These are phyloP conservation scores for Saturnia japonica DNA, from an alignment of 2,888 invertebrate genomes.

Conservation along the genomic window DNA sequence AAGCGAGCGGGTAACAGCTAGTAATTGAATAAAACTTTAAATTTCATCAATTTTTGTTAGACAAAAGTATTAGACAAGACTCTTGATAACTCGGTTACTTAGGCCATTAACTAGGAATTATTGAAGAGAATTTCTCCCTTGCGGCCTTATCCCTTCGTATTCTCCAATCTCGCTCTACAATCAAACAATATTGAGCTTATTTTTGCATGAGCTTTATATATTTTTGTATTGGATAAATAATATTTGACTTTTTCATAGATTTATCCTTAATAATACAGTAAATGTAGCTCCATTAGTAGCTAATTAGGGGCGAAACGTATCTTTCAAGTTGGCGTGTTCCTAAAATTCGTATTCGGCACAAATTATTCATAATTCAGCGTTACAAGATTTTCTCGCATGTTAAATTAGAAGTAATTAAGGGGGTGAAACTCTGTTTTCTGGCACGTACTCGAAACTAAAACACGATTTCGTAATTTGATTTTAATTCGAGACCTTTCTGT, in stretches of 20 bases:
- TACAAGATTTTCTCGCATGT: constrained; percentile 15
- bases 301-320: constrained; percentile 42
- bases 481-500: constrained; percentile 7
- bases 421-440: constrained; percentile 12
- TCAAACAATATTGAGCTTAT: constrained; percentile 23
- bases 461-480: constrained; percentile 12
- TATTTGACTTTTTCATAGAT: constrained; percentile 53
- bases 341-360: constrained; percentile 11
- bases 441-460: constrained; percentile 10
- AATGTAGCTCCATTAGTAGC: constrained; percentile 54
- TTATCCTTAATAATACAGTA: constrained; percentile 44
- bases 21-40: not conserved
- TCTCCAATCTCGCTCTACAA: not conserved
- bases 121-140: not conserved
- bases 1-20: not conserved
- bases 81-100: constrained; percentile 6
- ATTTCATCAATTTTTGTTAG: constrained; percentile 4
- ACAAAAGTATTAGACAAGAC: constrained; percentile 9
- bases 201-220: constrained; percentile 28
- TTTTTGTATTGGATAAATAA: constrained; percentile 39
- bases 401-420: constrained; percentile 15
- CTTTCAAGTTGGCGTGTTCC: constrained; percentile 7
- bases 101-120: constrained; percentile 15
- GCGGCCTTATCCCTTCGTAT: not conserved
- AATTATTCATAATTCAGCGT: constrained; percentile 13